These are phyloP conservation scores for Cavia porcellus DNA, from an alignment of 2,113 vertebrate genomes.

Conservation along the genomic window DNA sequence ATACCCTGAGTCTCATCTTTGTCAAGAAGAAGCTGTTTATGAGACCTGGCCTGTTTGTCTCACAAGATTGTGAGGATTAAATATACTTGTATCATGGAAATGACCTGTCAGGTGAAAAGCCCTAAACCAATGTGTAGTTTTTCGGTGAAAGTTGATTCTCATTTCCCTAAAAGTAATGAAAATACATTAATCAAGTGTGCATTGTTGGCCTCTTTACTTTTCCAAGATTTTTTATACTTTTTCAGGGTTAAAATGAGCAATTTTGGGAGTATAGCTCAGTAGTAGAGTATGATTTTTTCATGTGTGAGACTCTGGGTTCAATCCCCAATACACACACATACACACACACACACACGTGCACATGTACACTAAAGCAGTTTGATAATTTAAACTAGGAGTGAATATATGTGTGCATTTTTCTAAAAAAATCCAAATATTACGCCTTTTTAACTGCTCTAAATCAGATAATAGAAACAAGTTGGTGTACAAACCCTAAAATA, in stretches of 20 bases:
- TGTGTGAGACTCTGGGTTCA: neutral
- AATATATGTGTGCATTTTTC: neutral
- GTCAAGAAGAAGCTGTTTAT: slow-evolving; percentile 44
- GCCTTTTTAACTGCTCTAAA: slow-evolving; percentile 42
- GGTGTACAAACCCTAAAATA: neutral
- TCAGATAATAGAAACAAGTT: slow-evolving; percentile 27
- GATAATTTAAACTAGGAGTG: neutral
- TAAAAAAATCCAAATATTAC: neutral
- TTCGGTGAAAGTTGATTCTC: slow-evolving; percentile 60
- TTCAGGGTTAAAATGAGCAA: neutral
- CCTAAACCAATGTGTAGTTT: slow-evolving; percentile 30
- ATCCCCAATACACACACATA: neutral
- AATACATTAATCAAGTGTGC: slow-evolving; percentile 33
- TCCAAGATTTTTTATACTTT: neutral
- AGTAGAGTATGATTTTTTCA: neutral
- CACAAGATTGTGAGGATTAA: neutral
- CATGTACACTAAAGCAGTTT: neutral
- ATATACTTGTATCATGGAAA: slow-evolving; percentile 27
- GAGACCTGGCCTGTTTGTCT: slow-evolving; percentile 22
- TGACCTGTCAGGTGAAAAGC: slow-evolving; percentile 11
- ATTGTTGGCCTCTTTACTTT: slow-evolving; percentile 41
- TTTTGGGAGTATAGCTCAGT: neutral
- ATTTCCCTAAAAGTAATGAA: slow-evolving; percentile 60
- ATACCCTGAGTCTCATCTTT: neutral
- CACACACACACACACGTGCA: neutral